Evolutionary conservation across 2,888 invertebrate genomes (phyloP).

Genomic region (Habrosyne pyritoides): DNA sequence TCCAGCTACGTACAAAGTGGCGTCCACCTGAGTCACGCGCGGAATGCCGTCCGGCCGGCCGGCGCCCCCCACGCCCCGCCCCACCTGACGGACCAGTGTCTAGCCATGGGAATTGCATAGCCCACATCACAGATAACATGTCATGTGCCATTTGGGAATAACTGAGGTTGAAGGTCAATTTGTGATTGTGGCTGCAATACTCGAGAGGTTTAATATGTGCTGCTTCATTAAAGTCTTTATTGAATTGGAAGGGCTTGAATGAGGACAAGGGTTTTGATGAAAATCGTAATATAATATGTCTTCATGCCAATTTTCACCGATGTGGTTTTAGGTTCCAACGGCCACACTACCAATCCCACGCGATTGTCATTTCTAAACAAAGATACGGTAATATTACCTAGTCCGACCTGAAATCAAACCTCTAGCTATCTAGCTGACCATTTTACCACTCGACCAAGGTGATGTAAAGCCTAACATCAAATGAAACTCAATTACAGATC

Average conservation of each 20-base stretch:
- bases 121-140: slow-evolving; percentile 9
- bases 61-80: slow-evolving; percentile 13
- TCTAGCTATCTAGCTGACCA: no score
- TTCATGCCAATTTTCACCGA: no score
- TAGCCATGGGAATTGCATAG: slow-evolving; percentile 42
- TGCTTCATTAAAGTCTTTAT: background rate
- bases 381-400: no score
- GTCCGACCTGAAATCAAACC: no score
- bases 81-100: slow-evolving; percentile 19
- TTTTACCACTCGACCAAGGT: no score
- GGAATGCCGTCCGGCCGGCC: slow-evolving; percentile 61
- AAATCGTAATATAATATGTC: no score
- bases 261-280: background rate
- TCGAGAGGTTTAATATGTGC: background rate
- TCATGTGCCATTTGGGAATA: slow-evolving; percentile 8
- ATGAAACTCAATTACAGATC: no score
- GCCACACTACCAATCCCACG: no score
- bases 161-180: background rate
- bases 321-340: no score
- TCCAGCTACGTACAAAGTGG: slow-evolving; percentile 24
- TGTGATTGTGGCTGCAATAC: background rate
- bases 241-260: no score
- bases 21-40: slow-evolving; percentile 57
- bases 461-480: no score
- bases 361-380: no score